phyloP scores from a whole-genome alignment of 2,888 invertebrate genomes.

The Diloba caeruleocephala region DNA sequence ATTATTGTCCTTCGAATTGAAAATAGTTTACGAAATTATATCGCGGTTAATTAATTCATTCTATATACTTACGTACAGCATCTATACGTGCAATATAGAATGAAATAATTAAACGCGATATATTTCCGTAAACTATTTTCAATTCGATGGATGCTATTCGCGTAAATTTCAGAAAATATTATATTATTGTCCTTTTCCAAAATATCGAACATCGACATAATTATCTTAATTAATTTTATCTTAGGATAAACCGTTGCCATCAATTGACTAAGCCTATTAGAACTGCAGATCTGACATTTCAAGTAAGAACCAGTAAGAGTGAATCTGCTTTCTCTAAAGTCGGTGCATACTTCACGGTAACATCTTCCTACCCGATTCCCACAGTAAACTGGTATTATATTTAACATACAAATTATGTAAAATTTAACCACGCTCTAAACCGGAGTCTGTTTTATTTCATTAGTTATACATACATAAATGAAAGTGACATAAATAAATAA shows the following conservation, averaged over 20 bases:
- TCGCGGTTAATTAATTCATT: too few relatives aligned
- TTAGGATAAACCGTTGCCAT: background rate
- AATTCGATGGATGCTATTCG: too few relatives aligned
- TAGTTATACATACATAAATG: slow-evolving; percentile 10
- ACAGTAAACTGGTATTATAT: slow-evolving; percentile 34
- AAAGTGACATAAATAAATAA: slow-evolving; percentile 1
- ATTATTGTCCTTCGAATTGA: too few relatives aligned
- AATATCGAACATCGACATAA: slow-evolving; percentile 6
- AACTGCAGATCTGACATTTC: slow-evolving; percentile 6
- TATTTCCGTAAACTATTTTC: too few relatives aligned
- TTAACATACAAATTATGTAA: slow-evolving; percentile 32
- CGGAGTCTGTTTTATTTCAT: slow-evolving; percentile 8
- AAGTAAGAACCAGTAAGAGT: slow-evolving; percentile 21
- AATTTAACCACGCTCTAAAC: slow-evolving; percentile 14
- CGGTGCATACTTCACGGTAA: slow-evolving; percentile 20
- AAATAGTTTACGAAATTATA: too few relatives aligned
- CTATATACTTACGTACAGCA: too few relatives aligned
- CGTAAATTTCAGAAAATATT: too few relatives aligned
- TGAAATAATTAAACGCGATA: too few relatives aligned
- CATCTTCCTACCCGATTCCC: slow-evolving; percentile 32
- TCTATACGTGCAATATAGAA: too few relatives aligned
- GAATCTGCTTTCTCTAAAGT: slow-evolving; percentile 38
- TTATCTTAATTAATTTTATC: slow-evolving; percentile 4
- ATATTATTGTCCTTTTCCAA: too few relatives aligned
- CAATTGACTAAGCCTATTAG: slow-evolving; percentile 10